Conservation (phyloP, 2,888 invertebrate species). For the Phlogophora meticulosa region DNA sequence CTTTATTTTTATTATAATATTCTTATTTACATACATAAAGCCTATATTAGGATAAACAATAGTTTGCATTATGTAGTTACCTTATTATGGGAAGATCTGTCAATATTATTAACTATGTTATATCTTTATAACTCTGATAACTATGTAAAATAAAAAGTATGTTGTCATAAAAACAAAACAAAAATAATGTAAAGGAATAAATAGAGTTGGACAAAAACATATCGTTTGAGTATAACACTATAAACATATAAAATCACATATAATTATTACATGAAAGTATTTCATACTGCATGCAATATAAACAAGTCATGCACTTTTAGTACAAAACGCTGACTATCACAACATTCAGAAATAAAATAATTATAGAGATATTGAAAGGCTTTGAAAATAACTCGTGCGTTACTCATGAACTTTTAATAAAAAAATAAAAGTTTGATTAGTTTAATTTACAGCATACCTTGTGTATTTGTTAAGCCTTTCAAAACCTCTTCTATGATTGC, state of each 20-base stretch:
- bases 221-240: conserved; percentile 50
- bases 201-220: conserved; percentile 40
- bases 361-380: conserved; percentile 18
- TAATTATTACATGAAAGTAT: conserved; percentile 58
- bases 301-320: conserved; percentile 73
- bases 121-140: conserved; percentile 25
- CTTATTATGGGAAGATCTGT: conserved; percentile 56
- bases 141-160: conserved; percentile 35
- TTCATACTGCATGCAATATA: conserved; percentile 72
- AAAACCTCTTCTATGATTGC: conserved; percentile 19
- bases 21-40: conserved; percentile 63
- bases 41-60: conserved; percentile 50
- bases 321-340: conserved; percentile 68
- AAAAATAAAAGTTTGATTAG: background rate
- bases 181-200: conserved; percentile 40
- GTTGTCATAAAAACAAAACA: conserved; percentile 37
- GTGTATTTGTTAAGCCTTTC: conserved; percentile 23
- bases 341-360: conserved; percentile 54
- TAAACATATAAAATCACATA: conserved; percentile 59
- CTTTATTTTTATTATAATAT: conserved; percentile 67
- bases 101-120: conserved; percentile 40
- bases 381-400: conserved; percentile 12
- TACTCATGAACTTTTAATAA: background rate
- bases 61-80: conserved; percentile 59
- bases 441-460: background rate